Evolutionary conservation across 37 sponge, comb jelly and placozoan species (phyloP).

Genomic region (Oopsacas minuta): DNA sequence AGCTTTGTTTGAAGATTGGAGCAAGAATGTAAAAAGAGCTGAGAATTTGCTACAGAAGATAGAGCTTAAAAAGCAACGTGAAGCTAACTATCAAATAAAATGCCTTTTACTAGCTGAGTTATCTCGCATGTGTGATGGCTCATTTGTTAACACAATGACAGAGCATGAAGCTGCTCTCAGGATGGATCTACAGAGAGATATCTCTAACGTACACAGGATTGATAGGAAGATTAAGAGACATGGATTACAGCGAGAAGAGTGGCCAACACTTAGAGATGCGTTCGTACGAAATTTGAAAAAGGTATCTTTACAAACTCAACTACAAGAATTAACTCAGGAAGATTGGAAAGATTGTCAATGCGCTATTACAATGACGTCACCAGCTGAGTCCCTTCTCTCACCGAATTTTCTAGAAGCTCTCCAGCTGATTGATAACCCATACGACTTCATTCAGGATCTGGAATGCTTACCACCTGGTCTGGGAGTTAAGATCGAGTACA

Average conservation of each 20-base stretch:
- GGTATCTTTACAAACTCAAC: not conserved
- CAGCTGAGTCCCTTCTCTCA: not conserved
- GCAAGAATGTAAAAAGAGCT: not conserved
- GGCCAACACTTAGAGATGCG: not conserved
- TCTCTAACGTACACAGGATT: not conserved
- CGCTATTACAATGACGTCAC: not conserved
- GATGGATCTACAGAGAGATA: conserved; percentile 5
- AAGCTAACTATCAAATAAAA: not conserved
- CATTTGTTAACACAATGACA: not conserved
- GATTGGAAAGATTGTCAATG: conserved; percentile 16
- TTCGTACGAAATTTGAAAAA: not conserved
- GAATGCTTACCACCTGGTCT: not conserved
- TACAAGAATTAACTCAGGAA: not conserved
- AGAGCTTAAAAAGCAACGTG: not conserved
- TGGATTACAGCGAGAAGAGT: not conserved
- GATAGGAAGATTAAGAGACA: not conserved
- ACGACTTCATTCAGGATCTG: conserved; percentile 4
- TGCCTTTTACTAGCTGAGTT: conserved; percentile 1
- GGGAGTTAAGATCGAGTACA: not conserved
- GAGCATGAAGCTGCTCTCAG: not conserved
- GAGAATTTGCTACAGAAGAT: conserved; percentile 15
- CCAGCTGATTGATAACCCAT: not conserved
- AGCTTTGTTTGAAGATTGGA: not conserved
- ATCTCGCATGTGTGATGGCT: not conserved
- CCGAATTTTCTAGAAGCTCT: conserved; percentile 19